Base-by-base conservation (phyloP, 30 jellyfish, hydroid and myxozoan species). In the Sanderia malayensis region DNA sequence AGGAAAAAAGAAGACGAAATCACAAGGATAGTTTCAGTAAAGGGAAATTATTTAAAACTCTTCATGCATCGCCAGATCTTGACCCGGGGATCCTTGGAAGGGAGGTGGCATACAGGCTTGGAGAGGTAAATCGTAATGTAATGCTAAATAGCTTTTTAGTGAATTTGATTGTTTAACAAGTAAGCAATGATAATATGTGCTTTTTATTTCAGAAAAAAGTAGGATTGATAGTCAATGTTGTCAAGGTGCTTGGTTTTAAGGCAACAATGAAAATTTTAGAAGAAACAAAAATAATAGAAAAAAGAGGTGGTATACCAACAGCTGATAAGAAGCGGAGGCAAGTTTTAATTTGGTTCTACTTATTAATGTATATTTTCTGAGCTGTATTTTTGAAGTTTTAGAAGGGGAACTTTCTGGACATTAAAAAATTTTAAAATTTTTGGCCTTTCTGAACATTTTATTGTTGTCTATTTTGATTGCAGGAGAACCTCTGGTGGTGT, bases 401-500 rank as follows among this genome's bases (percentile, higher is more conserved):
- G n/a, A n/a, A n/a, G n/a, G n/a, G n/a, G n/a, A n/a, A n/a, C n/a
- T n/a, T n/a, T n/a, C n/a, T n/a, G n/a, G n/a, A n/a, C n/a, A n/a
- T n/a, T n/a, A n/a, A n/a, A n/a, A n/a, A n/a, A n/a, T n/a, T n/a
- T n/a, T n/a, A n/a, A n/a, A n/a, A n/a, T n/a, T n/a, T n/a, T n/a
- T n/a, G n/a, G n/a, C n/a, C n/a, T n/a, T n/a, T n/a, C n/a, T n/a
- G n/a, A n/a, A n/a, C n/a, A n/a, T n/a, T n/a, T n/a, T n/a, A n/a
- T n/a, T n/a, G n/a, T n/a, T n/a, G n/a, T 37, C 52, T 4, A 37
- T 44, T 9, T 44, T 46, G 19, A 32, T 61, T 41, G 71, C 65
- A 76, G 90, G 66, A 80, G 98, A 32, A 31, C 88, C 0, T 94
- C 98, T 1, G 98, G 98, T 11, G 98, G 98, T 1, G 88, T 93